Conservation (phyloP, 1,140 invertebrate species). For the Anastrepha obliqua region DNA sequence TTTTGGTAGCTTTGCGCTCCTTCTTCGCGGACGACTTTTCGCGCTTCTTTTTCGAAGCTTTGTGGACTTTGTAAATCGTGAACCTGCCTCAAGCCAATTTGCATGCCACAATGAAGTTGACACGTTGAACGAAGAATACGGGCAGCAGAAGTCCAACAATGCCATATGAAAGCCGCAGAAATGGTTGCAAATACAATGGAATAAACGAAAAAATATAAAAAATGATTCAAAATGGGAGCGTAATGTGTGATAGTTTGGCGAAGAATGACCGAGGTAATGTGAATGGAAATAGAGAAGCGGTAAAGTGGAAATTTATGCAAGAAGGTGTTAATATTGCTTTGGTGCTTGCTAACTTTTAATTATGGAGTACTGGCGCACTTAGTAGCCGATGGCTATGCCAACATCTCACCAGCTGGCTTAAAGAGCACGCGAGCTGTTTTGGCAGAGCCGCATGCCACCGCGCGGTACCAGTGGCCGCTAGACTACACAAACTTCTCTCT, state of each 20-base stretch:
- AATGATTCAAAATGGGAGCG: background rate
- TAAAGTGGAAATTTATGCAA: conserved; percentile 6
- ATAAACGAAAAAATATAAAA: background rate
- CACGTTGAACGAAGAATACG: background rate
- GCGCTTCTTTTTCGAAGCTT: conserved; percentile 94
- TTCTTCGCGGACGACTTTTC: conserved; percentile 96
- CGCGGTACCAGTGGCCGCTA: background rate
- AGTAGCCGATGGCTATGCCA: conserved; percentile 14
- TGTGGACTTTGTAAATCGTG: conserved; percentile 94
- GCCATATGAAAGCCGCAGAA: background rate
- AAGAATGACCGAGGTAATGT: background rate
- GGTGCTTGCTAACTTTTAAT: conserved; percentile 13
- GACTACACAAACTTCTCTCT: background rate
- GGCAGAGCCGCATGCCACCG: background rate
- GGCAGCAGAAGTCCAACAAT: background rate
- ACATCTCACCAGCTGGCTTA: background rate
- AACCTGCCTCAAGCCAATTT: conserved; percentile 77
- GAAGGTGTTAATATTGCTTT: conserved; percentile 1
- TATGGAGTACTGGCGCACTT: background rate
- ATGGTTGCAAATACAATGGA: background rate
- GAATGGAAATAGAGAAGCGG: background rate
- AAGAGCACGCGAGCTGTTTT: background rate
- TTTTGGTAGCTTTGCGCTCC: conserved; percentile 99
- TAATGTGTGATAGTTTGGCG: background rate
- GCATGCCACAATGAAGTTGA: background rate